Percentiles rank a stretch among this genome's conserved stretches.
These are phyloP conservation scores for Otocyon megalotis DNA, from an alignment of 2,113 vertebrate genomes.

Conservation along the genomic window DNA sequence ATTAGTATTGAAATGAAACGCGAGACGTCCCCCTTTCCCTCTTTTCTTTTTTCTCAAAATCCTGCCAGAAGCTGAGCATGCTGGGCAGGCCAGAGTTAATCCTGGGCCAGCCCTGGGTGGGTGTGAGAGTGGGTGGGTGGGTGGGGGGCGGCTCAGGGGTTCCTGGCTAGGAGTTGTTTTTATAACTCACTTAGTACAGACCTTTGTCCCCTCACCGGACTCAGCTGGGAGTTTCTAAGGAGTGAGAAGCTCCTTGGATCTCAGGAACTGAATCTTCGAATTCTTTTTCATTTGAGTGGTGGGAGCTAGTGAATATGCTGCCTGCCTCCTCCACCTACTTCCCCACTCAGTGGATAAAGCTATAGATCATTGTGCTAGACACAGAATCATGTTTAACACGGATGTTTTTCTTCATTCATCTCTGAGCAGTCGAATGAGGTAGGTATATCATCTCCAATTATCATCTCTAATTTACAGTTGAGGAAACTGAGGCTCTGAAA, in stretches of 20 bases:
- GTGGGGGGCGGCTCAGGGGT: rapidly evolving
- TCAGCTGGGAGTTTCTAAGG: conserved; percentile 56
- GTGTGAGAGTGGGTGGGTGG: background rate
- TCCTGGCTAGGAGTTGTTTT: conserved; percentile 46
- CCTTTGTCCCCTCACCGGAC: conserved; percentile 63
- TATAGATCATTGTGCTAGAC: background rate
- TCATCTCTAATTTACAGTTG: background rate
- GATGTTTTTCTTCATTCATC: background rate
- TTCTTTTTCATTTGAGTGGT: background rate
- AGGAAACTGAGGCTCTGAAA: conserved; percentile 36
- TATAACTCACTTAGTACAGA: conserved; percentile 70
- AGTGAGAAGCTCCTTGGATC: conserved; percentile 40
- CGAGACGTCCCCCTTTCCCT: background rate
- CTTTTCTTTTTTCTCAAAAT: background rate
- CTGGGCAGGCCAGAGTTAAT: conserved; percentile 61
- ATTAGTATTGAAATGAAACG: background rate
- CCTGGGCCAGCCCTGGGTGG: background rate
- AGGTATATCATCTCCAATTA: too few relatives aligned
- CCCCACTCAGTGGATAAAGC: background rate
- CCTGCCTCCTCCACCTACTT: background rate
- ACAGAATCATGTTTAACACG: background rate
- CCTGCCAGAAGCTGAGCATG: background rate
- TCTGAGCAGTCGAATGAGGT: background rate
- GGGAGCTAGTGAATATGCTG: background rate
- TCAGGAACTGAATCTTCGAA: background rate